These are phyloP conservation scores for Bombus confusus DNA, from an alignment of 1,140 invertebrate species.

Conservation along the genomic window DNA sequence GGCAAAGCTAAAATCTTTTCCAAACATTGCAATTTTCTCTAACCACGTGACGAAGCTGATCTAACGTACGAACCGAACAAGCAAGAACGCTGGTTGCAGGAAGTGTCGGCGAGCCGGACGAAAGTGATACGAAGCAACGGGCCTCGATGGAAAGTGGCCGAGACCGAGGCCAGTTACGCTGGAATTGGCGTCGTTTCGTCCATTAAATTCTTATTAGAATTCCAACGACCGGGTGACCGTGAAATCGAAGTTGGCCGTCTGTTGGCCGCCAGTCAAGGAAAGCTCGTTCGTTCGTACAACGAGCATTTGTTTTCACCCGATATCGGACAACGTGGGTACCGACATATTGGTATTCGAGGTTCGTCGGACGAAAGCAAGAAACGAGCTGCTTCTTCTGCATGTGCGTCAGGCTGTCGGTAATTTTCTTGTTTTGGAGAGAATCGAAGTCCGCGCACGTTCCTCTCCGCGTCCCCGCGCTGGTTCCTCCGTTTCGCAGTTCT, in stretches of 20 bases:
- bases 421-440: conserved; percentile 41
- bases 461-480: too few relatives aligned
- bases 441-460: conserved; percentile 10
- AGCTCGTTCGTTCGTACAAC: conserved; percentile 14
- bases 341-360: conserved; percentile 52
- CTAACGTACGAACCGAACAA: not conserved
- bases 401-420: not conserved
- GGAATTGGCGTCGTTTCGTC: conserved; percentile 4
- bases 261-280: conserved; percentile 57
- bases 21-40: not conserved
- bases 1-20: not conserved
- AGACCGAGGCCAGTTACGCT: not conserved
- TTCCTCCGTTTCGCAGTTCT: too few relatives aligned
- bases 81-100: not conserved
- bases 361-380: conserved; percentile 57
- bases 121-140: not conserved
- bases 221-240: conserved; percentile 55
- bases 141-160: conserved; percentile 7
- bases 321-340: not conserved
- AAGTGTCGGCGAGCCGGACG: not conserved
- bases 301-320: conserved; percentile 56
- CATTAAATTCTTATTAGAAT: conserved; percentile 58
- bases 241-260: conserved; percentile 55
- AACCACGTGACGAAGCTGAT: not conserved
- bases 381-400: conserved; percentile 27